Base-by-base conservation (phyloP, 2,888 invertebrate genomes). In the Luffia ferchaultella region DNA sequence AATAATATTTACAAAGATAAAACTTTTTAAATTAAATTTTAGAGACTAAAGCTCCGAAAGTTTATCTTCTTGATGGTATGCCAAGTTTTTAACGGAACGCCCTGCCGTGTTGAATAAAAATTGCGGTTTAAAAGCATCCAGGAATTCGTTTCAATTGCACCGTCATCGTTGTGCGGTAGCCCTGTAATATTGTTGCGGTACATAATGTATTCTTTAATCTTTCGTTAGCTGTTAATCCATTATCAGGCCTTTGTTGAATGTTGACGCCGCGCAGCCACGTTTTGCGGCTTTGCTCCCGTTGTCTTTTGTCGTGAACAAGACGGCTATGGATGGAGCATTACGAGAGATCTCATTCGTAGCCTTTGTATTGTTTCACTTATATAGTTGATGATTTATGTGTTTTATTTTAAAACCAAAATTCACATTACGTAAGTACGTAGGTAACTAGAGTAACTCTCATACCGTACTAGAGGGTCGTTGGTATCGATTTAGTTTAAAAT, bases 131-230 rank as follows among this genome's bases (percentile, higher is more conserved):
- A 58, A 56, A 55, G 58, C 46, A 56, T 48, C 56, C 54, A 55
- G 49, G 51, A 55, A 52, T 53, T 50, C 50, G 48, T 53, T 54
- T 50, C 40, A 50, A 20, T 46, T 40, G 48, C 49, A 52, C 58
- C 59, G 60, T 56, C 54, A 59, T 56, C 55, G 51, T 56, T 51
- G 56, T 58, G 45, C 53, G 55, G 60, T 55, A 46, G 52, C 56
- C 51, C 48, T 50, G 55, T 53, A 58, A 54, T 56, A 53, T 60
- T 51, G 57, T 53, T 59, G 49, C 60, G 58, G 63, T 59, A 60
- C 63, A 48, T 59, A 60, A 53, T 57, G 53, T 60, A 30, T 58
- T 55, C n/a, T n/a, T n/a, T n/a, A n/a, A n/a, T n/a, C n/a, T n/a
- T n/a, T n/a, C n/a, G n/a, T n/a, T n/a, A 54, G 54, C 56, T 45